Evolutionary conservation across 2,797 vertebrate species (phyloP).

Genomic region (Nannoperca australis): DNA sequence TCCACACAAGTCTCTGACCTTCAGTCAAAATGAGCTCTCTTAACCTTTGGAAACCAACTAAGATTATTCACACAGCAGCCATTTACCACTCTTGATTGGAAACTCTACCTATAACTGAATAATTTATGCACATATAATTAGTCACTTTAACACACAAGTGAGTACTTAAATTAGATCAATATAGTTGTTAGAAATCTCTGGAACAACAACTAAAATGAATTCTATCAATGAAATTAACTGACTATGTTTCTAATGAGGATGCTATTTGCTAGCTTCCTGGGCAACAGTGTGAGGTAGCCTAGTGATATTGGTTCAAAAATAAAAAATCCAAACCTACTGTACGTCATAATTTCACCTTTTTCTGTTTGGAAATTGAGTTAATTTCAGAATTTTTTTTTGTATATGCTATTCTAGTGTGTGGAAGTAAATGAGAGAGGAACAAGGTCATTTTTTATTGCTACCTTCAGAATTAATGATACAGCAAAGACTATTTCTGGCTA

Average conservation of each 20-base stretch:
- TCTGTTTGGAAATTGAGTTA: not conserved
- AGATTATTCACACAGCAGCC: constrained; percentile 2
- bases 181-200: not conserved
- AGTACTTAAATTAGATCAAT: not conserved
- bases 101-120: not conserved
- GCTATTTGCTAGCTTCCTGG: not conserved
- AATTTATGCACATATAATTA: not conserved
- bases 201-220: not conserved
- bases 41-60: constrained; percentile 17
- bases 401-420: not conserved
- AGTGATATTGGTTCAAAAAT: not conserved
- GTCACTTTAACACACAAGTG: not conserved
- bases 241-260: not conserved
- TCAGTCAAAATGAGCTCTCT: constrained; percentile 22
- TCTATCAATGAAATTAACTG: not conserved
- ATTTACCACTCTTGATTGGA: not conserved
- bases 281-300: too few species aligned
- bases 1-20: not conserved
- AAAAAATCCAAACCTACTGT: not conserved
- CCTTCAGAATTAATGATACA: not conserved
- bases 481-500: not conserved
- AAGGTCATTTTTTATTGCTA: not conserved
- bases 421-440: not conserved
- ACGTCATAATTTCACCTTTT: not conserved
- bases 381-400: too few species aligned